Evolutionary conservation across 2,888 invertebrate genomes (phyloP), one percentile per base, ranked within the genome.

Genomic region (Calliscelio sp.): DNA sequence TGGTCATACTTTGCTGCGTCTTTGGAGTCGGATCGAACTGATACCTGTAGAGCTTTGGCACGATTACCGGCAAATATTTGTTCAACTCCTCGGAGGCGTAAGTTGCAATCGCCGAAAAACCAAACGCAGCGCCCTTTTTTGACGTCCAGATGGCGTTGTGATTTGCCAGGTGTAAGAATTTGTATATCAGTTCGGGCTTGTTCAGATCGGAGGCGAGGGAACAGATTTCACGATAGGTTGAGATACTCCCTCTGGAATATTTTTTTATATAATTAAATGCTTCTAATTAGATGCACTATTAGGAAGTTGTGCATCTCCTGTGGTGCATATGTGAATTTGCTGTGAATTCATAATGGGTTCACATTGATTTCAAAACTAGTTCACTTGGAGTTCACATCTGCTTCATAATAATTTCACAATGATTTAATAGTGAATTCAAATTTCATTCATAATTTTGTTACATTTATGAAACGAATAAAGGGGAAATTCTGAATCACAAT

Each of bases 71-170:
- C 86, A 98, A 93, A 92, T 97, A 96, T 8, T 96, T 96, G 66
- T 97, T 95, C 85, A 99, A 94, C 91, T 97, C 97, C 20, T 96
- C 96, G 2, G 97, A 97, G 24, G 98, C 98, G 90, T 96, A 96
- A 75, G 96, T 94, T 0, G 98, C 97, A 77, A 98, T 97, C 0
- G 96, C 97, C 65, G 97, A 96, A 93, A 99, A 97, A 0, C 98
- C 98, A 93, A 98, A 98, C 0, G 98, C 98, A 8, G 98, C 98
- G 10, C 98, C 98, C 94, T 97, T 97, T 92, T 97, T 98, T 7
- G 98, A 98, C 89, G 97, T 98, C 99, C 98, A 99, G 70, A 97
- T 95, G 1, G 98, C 96, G 93, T 99, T 98, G 91, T 98, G 97
- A 94, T 98, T 98, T 0, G 98, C 98, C 85, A 99, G 94, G 92